Conservation (phyloP, 2,888 invertebrate genomes). For the Lagria hirta region DNA sequence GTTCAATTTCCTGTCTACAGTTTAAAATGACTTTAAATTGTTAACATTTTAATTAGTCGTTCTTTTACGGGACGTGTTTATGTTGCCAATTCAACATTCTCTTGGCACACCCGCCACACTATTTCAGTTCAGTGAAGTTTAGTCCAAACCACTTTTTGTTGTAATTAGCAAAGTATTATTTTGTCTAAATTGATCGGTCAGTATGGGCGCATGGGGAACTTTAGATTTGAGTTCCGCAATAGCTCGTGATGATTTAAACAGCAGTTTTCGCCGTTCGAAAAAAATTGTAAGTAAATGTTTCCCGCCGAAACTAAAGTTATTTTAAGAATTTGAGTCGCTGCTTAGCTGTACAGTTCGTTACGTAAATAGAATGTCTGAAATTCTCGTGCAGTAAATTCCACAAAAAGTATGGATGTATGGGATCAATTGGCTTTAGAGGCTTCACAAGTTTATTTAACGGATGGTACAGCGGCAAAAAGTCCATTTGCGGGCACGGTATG, state of each 20-base stretch:
- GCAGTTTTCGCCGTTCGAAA: conserved; percentile 52
- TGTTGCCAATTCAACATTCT: no score
- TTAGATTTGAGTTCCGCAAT: conserved; percentile 63
- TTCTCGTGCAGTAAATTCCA: conserved; percentile 34
- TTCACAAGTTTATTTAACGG: conserved; percentile 80
- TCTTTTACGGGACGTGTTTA: background rate
- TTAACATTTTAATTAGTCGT: background rate
- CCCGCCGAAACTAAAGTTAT: conserved; percentile 26
- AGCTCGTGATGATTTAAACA: conserved; percentile 66
- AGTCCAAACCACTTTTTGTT: no score
- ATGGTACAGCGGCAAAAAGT: conserved; percentile 76
- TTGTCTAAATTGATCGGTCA: no score
- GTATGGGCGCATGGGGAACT: conserved; percentile 74
- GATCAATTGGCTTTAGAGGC: conserved; percentile 86
- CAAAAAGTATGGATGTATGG: conserved; percentile 72
- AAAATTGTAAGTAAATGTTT: conserved; percentile 45
- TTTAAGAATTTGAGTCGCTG: conserved; percentile 20
- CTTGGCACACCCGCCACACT: no score
- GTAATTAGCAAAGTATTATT: no score
- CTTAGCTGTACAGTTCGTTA: conserved; percentile 15
- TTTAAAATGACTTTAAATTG: no score
- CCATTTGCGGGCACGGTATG: conserved; percentile 83
- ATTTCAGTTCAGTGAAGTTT: no score
- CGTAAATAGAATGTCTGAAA: conserved; percentile 17
- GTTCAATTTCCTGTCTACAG: no score